phyloP scores from a whole-genome alignment of 2,797 vertebrate genomes.

The Rhinichthys osculus region DNA sequence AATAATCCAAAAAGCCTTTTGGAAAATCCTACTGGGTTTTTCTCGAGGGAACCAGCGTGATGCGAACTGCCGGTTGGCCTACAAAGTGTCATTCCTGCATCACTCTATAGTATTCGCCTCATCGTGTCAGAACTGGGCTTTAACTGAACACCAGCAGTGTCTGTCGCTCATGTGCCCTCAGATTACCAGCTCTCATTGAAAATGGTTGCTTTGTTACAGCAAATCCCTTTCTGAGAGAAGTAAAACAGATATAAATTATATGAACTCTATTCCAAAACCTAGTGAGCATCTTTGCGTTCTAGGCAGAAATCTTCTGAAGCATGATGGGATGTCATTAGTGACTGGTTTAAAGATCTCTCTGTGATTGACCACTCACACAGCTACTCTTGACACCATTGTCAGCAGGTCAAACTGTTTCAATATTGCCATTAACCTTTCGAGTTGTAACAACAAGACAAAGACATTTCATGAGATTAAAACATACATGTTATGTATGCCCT shows the following conservation, averaged over 20 bases:
- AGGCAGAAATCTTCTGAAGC: neutral
- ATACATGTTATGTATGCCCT: neutral
- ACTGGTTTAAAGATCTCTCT: neutral
- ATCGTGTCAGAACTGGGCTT: neutral
- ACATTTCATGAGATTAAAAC: neutral
- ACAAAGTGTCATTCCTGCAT: too few relatives aligned
- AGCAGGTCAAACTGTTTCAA: neutral
- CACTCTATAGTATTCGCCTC: neutral
- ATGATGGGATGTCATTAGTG: neutral
- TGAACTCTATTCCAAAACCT: conserved; percentile 6
- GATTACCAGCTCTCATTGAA: neutral
- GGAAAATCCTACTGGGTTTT: too few relatives aligned
- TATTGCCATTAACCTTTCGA: neutral
- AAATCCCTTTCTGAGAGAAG: neutral
- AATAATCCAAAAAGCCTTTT: too few relatives aligned
- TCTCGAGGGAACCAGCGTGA: too few relatives aligned
- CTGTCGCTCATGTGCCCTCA: neutral
- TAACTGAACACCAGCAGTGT: neutral
- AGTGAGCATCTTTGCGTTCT: neutral
- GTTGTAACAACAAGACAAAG: neutral
- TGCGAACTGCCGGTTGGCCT: too few relatives aligned
- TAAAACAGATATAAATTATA: neutral
- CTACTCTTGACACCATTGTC: neutral
- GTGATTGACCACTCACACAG: too few relatives aligned
- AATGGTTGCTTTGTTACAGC: neutral